Conservation (phyloP, 1,140 invertebrate species). For the Drosophila elegans region DNA sequence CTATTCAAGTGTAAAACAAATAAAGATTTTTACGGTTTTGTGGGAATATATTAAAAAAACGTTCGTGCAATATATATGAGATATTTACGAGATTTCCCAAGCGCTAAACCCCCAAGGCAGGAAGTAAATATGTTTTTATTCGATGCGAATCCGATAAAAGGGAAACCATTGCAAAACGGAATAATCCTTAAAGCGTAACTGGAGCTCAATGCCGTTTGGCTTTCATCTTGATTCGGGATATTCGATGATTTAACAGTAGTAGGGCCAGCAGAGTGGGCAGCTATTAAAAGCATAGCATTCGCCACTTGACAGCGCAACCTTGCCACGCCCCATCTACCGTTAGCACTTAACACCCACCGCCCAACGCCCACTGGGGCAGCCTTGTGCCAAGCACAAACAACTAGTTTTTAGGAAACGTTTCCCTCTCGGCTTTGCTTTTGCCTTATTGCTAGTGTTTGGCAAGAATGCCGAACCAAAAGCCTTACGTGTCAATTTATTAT, state of each 20-base stretch:
- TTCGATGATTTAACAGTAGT: constrained; percentile 54
- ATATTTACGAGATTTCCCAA: constrained; percentile 6
- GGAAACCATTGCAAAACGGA: constrained; percentile 13
- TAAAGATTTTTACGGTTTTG: constrained; percentile 32
- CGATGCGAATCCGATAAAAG: constrained; percentile 6
- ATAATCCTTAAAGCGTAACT: constrained; percentile 35
- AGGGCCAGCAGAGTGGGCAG: constrained; percentile 22
- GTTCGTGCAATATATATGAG: constrained; percentile 17
- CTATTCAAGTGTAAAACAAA: constrained; percentile 28
- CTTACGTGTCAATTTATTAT: constrained; percentile 82
- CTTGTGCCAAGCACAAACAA: constrained; percentile 60
- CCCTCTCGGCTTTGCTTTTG: constrained; percentile 28
- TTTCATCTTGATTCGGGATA: constrained; percentile 28
- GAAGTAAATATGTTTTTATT: constrained; percentile 22
- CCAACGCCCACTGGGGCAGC: constrained; percentile 21
- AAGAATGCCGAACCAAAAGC: constrained; percentile 46
- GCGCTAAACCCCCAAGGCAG: constrained; percentile 8
- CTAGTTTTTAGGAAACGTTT: constrained; percentile 40
- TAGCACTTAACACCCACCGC: constrained; percentile 17
- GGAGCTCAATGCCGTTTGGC: constrained; percentile 26
- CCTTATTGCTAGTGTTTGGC: constrained; percentile 64
- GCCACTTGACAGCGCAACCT: constrained; percentile 54
- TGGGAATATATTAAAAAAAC: constrained; percentile 32
- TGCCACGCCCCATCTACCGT: constrained; percentile 30
- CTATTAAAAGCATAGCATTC: constrained; percentile 51